Conservation (phyloP, 2,797 vertebrate species). For the Argyrosomus regius region DNA sequence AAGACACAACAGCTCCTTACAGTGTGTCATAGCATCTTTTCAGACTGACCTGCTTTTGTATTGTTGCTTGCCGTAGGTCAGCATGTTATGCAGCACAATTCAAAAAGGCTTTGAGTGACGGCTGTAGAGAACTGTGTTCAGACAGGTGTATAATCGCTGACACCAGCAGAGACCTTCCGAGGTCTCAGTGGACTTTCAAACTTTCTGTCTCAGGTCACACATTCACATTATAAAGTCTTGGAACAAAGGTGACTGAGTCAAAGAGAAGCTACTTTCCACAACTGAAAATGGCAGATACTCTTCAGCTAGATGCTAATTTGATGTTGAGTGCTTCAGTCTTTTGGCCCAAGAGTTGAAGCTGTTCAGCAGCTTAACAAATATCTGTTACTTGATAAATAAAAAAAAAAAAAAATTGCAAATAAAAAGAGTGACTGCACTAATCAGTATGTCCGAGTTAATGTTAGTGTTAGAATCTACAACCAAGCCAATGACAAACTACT, state of each 20-base stretch:
- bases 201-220: conserved; percentile 8
- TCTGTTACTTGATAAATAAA: not conserved
- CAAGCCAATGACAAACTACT: not conserved
- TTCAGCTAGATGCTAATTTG: not conserved
- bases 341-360: not conserved
- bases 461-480: not conserved
- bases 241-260: not conserved
- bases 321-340: not conserved
- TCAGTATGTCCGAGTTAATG: not conserved
- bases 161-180: not conserved
- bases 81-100: not conserved
- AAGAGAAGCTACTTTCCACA: not conserved
- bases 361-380: not conserved
- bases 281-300: not conserved
- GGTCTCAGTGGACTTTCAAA: conserved; percentile 5
- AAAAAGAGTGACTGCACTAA: not conserved
- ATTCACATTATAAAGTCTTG: not conserved
- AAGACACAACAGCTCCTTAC: not conserved
- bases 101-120: conserved; percentile 21
- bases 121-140: not conserved
- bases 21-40: conserved; percentile 3
- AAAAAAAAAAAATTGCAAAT: not conserved
- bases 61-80: not conserved
- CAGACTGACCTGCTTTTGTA: conserved; percentile 7
- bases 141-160: not conserved